These are phyloP conservation scores for Eucidaris tribuloides DNA, from an alignment of 35 echinoderm and acorn worm genomes.

Conservation along the genomic window DNA sequence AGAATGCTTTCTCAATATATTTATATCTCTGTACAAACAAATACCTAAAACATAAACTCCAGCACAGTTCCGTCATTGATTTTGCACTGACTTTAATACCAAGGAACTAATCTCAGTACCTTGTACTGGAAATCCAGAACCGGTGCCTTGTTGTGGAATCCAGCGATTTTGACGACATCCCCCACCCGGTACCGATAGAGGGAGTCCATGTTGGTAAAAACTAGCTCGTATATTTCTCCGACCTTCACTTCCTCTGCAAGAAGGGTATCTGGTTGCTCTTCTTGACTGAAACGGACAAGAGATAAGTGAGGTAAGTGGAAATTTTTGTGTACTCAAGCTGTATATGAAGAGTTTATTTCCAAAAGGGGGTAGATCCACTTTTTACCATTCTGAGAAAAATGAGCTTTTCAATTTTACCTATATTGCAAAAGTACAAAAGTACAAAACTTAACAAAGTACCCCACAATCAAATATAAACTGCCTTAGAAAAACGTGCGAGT, in stretches of 20 bases:
- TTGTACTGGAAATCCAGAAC: not conserved
- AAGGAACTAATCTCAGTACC: not conserved
- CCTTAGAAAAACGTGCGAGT: no score
- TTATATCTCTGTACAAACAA: not conserved
- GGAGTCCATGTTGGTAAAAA: not conserved
- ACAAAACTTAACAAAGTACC: no score
- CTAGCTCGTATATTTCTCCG: not conserved
- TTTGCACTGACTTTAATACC: no score
- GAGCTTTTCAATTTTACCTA: no score
- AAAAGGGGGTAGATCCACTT: no score
- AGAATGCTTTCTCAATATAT: not conserved
- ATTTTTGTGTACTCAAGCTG: no score
- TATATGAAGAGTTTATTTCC: no score
- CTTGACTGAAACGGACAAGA: not conserved
- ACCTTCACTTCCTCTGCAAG: not conserved
- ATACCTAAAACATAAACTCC: not conserved
- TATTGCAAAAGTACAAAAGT: no score
- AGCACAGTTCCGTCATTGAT: no score
- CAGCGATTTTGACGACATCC: not conserved
- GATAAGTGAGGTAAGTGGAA: no score
- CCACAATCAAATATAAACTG: no score
- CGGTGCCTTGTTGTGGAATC: conserved; percentile 16
- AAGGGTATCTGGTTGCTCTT: conserved; percentile 1
- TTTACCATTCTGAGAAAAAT: no score
- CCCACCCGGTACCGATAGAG: conserved; percentile 14